Evolutionary conservation across 2,113 vertebrate genomes (phyloP).

Genomic region (Tenrec ecaudatus): DNA sequence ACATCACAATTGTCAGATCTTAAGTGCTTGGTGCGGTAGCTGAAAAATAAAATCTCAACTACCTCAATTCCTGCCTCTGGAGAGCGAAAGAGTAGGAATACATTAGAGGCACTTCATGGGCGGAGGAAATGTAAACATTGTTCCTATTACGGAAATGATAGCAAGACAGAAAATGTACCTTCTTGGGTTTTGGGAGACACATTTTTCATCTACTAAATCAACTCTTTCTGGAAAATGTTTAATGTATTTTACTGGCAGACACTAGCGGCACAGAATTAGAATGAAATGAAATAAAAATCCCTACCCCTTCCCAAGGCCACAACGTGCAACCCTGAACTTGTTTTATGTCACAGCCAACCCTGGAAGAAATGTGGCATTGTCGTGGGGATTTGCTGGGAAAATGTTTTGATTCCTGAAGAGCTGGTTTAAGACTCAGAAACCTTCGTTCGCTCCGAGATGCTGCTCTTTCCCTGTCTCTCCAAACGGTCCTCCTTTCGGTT

Average conservation of each 20-base stretch:
- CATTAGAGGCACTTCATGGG: constrained; percentile 65
- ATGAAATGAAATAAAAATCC: constrained; percentile 68
- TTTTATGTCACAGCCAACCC: constrained; percentile 15
- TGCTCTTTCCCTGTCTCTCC: background rate
- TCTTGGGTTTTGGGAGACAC: constrained; percentile 76
- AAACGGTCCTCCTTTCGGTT: background rate
- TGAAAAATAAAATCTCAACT: constrained; percentile 73
- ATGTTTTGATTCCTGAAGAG: constrained; percentile 53
- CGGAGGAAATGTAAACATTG: constrained; percentile 77
- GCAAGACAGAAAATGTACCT: constrained; percentile 81
- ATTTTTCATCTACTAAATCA: constrained; percentile 86
- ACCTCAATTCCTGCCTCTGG: constrained; percentile 75
- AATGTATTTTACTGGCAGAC: constrained; percentile 69
- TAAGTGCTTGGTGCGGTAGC: constrained; percentile 73
- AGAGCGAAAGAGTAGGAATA: constrained; percentile 66
- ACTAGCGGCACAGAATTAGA: constrained; percentile 74
- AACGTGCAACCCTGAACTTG: constrained; percentile 18
- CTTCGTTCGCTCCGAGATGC: constrained; percentile 58
- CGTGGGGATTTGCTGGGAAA: background rate
- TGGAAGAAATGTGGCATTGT: constrained; percentile 11
- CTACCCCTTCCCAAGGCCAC: constrained; percentile 28
- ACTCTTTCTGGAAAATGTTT: constrained; percentile 86
- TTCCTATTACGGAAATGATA: constrained; percentile 74
- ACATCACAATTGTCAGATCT: constrained; percentile 60
- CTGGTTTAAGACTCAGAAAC: constrained; percentile 57